Evolutionary conservation across 2,888 invertebrate genomes (phyloP).

Genomic region (Syrphus vitripennis): DNA sequence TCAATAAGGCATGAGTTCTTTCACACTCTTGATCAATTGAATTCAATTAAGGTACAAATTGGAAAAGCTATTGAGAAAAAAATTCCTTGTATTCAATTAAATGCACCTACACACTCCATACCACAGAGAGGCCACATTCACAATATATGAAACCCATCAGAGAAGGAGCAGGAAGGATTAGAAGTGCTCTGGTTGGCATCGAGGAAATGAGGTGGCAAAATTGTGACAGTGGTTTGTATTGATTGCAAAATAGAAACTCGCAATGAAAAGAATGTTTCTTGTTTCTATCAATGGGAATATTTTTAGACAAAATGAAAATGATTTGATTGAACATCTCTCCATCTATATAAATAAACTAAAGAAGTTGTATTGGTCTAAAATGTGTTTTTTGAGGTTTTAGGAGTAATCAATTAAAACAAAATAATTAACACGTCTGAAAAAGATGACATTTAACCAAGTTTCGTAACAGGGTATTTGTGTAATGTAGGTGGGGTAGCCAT

Average conservation of each 20-base stretch:
- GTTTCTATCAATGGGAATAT: conserved; percentile 6
- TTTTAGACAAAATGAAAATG: conserved; percentile 16
- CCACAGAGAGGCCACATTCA: too few species aligned
- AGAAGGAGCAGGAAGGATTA: conserved; percentile 5
- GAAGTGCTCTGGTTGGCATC: conserved; percentile 11
- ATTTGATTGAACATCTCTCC: conserved; percentile 27
- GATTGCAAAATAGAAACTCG: conserved; percentile 16
- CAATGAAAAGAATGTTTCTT: not conserved
- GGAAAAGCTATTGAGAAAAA: conserved; percentile 47
- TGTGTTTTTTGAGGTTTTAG: too few species aligned
- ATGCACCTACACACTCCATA: not conserved
- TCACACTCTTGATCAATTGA: conserved; percentile 67
- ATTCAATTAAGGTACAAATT: conserved; percentile 63
- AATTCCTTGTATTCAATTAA: conserved; percentile 26
- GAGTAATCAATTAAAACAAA: too few species aligned
- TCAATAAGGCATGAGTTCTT: conserved; percentile 37
- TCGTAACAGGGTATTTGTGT: too few species aligned
- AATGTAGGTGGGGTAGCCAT: too few species aligned
- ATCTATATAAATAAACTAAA: too few species aligned
- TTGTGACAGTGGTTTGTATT: conserved; percentile 51
- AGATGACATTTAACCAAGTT: too few species aligned
- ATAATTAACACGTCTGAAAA: too few species aligned
- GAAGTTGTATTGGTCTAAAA: too few species aligned
- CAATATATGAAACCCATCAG: too few species aligned
- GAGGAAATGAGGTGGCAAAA: conserved; percentile 26